These are phyloP conservation scores for Xiphorhynchus elegans DNA, from an alignment of 2,113 vertebrate genomes.

Conservation along the genomic window DNA sequence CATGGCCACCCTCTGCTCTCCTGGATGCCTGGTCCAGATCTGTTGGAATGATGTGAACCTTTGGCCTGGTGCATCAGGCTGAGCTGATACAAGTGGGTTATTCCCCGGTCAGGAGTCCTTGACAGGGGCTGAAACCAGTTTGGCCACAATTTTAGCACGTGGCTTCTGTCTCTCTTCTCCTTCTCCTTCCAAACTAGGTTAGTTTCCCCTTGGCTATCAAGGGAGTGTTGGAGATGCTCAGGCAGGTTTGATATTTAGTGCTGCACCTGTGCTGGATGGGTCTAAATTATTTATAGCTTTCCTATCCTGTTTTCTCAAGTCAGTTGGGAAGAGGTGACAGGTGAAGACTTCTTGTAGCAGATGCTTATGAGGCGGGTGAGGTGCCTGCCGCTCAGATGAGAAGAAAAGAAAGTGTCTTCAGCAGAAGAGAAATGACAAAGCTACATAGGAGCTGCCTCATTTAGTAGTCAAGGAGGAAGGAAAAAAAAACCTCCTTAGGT, in stretches of 20 bases:
- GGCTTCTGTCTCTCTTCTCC: not conserved
- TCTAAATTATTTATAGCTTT: conserved; percentile 69
- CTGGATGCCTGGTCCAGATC: rapidly evolving
- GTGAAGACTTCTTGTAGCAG: conserved; percentile 63
- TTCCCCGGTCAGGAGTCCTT: not conserved
- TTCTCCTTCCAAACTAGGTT: conserved; percentile 22
- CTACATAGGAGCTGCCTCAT: conserved; percentile 47
- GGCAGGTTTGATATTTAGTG: conserved; percentile 47
- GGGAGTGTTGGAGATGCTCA: not conserved
- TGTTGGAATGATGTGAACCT: not conserved
- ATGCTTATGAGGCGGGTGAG: conserved; percentile 50
- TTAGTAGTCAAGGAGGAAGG: conserved; percentile 24
- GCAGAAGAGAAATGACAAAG: conserved; percentile 51
- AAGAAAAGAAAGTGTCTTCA: conserved; percentile 59
- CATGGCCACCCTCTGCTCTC: not conserved
- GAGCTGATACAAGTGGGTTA: rapidly evolving
- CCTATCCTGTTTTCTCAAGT: conserved; percentile 46
- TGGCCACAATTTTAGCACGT: not conserved
- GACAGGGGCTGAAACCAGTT: not conserved
- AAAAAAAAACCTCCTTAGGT: not conserved
- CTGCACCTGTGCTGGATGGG: conserved; percentile 24
- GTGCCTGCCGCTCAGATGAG: conserved; percentile 52
- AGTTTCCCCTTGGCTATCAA: conserved; percentile 19
- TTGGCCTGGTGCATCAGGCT: rapidly evolving
- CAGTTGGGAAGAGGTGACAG: conserved; percentile 63